phyloP scores from a whole-genome alignment of 2,888 invertebrate genomes.

The Hirtodrosophila confusa region DNA sequence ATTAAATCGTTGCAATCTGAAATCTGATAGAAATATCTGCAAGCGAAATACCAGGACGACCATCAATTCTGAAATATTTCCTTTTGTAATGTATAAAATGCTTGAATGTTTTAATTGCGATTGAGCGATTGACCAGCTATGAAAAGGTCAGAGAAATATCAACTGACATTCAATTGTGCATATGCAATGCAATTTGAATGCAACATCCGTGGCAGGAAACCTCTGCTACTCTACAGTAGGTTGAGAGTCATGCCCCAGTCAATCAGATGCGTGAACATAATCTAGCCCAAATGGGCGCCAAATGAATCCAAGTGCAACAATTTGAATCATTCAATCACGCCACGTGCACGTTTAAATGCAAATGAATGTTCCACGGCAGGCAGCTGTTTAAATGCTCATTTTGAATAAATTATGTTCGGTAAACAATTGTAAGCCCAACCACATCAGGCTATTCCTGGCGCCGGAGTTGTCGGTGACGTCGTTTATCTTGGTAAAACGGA shows the following conservation, averaged over 20 bases:
- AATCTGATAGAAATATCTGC: constrained; percentile 60
- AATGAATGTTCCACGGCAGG: constrained; percentile 50
- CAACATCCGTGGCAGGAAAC: too few species aligned
- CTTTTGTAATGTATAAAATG: constrained; percentile 1
- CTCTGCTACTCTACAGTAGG: constrained; percentile 1
- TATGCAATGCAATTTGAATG: constrained; percentile 22
- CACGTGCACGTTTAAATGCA: constrained; percentile 35
- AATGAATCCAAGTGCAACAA: constrained; percentile 25
- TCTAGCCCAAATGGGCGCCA: constrained; percentile 34
- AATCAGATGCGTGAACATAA: constrained; percentile 35
- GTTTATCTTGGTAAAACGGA: constrained; percentile 65
- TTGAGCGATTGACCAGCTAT: constrained; percentile 21
- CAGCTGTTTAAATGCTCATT: constrained; percentile 59
- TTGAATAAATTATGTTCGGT: constrained; percentile 57
- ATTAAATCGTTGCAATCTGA: constrained; percentile 53
- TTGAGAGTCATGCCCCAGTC: constrained; percentile 39
- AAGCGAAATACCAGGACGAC: too few species aligned
- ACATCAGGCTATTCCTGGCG: constrained; percentile 8
- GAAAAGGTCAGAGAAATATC: background rate
- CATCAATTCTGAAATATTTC: too few species aligned
- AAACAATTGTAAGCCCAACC: constrained; percentile 41
- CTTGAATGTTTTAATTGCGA: constrained; percentile 47
- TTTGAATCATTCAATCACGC: constrained; percentile 28
- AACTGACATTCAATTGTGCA: constrained; percentile 8
- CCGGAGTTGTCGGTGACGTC: constrained; percentile 36